Percentiles rank a stretch among this genome's conserved stretches.
Conservation (phyloP, 2,888 invertebrate genomes). For the Noctua fimbriata region DNA sequence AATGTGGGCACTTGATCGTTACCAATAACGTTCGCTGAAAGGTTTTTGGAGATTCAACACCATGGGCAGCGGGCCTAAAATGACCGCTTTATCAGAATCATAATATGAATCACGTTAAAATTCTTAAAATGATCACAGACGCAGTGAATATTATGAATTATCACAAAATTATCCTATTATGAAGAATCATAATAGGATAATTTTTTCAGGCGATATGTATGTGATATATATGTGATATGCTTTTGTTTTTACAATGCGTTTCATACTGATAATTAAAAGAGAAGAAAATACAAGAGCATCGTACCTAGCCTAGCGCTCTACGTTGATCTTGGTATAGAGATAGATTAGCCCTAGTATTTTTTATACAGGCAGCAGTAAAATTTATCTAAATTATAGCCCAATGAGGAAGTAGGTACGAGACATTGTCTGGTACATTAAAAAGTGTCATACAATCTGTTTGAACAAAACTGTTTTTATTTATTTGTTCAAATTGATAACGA, state of each 20-base stretch:
- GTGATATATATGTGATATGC: no score
- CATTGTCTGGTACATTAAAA: neutral
- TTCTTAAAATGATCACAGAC: no score
- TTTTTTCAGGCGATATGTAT: no score
- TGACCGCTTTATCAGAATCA: no score
- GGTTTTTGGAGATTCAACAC: neutral
- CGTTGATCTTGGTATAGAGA: neutral
- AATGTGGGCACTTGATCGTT: neutral
- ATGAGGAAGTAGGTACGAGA: constrained; percentile 8
- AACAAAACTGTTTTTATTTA: constrained; percentile 14
- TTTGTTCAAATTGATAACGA: constrained; percentile 20
- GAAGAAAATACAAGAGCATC: neutral
- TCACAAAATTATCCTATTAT: no score
- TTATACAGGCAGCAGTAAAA: neutral
- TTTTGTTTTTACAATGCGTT: neutral
- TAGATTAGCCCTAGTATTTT: neutral
- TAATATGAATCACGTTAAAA: no score
- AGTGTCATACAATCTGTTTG: constrained; percentile 11
- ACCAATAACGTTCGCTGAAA: neutral
- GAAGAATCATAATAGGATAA: no score
- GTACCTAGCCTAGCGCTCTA: neutral
- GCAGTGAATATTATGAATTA: no score
- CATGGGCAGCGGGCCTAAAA: no score
- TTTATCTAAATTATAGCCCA: constrained; percentile 9
- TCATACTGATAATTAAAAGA: neutral